Base-by-base conservation (phyloP, 2,888 invertebrate genomes). In the Gortyna flavago region DNA sequence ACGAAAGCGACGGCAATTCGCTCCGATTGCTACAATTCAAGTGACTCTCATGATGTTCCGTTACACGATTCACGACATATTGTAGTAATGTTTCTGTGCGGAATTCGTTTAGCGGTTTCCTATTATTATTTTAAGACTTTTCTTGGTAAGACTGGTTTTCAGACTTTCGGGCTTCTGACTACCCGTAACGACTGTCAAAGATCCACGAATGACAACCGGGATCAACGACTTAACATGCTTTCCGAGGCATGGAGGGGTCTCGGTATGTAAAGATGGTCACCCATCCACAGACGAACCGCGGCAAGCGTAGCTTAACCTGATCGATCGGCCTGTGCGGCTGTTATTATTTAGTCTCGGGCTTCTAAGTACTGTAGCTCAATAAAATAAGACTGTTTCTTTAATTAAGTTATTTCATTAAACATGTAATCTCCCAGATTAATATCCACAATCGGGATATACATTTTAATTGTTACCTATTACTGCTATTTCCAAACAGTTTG, bases 381-480 rank as follows among this genome's bases (percentile, higher is more conserved):
- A 18, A 41, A 21, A 29, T 44, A 1, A 29, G 6, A 29, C 6
- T 29, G n/a, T 18, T 18, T 66, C 1, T 79, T 44, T n/a, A 32
- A 25, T 48, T 7, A 29, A 32, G 32, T n/a, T 51, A 51, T 62
- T 77, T 21, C 2, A 70, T 38, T n/a, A n/a, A 29, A 64, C 35
- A 35, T 32, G 5, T 48, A 64, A 48, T n/a, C 32, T 1, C 29
- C 2, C 16, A 13, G 59, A 51, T 72, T 65, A n/a, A 65, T 65
- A 57, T 72, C 38, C 16, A 72, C 8, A n/a, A 64, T 13, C 51
- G 54, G 38, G 18, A 64, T 81, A 35, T 61, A 32, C 29, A 51
- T n/a, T 57, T 76, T 70, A 48, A 77, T 51, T 29, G n/a, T 59
- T n/a, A 72, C 67, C 57, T 64, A 81, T 77, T 77, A 77, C n/a